Evolutionary conservation across 1,140 invertebrate species (phyloP).

Genomic region (Lepidurus packardi): DNA sequence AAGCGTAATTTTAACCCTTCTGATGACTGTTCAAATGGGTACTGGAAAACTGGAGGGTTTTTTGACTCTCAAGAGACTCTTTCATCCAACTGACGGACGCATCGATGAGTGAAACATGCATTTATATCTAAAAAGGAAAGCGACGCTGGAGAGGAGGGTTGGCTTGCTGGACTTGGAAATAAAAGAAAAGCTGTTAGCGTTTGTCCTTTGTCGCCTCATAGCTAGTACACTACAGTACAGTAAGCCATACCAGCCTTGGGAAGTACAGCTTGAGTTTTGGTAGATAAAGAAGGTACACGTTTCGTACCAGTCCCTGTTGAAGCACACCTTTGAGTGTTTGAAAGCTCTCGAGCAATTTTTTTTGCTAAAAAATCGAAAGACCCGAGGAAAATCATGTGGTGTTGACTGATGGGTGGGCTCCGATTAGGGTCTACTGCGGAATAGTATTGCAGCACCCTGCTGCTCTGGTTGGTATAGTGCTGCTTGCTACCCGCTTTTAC

Average conservation of each 20-base stretch:
- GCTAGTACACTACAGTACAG: neutral
- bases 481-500: neutral
- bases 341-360: slow-evolving; percentile 15
- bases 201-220: neutral
- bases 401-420: slow-evolving; percentile 3
- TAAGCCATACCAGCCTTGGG: neutral
- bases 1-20: too few species aligned
- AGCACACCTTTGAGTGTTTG: neutral
- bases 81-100: too few species aligned
- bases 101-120: too few species aligned
- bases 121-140: too few species aligned
- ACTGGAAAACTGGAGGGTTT: too few species aligned
- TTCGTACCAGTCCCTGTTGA: neutral
- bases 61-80: too few species aligned
- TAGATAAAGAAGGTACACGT: neutral
- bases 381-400: neutral
- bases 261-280: neutral
- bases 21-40: too few species aligned
- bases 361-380: neutral
- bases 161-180: neutral
- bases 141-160: too few species aligned
- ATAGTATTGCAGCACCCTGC: neutral
- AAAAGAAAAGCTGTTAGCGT: neutral
- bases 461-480: neutral
- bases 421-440: neutral